Conservation (phyloP, 2,797 vertebrate species). For the Onychomys leucogaster region DNA sequence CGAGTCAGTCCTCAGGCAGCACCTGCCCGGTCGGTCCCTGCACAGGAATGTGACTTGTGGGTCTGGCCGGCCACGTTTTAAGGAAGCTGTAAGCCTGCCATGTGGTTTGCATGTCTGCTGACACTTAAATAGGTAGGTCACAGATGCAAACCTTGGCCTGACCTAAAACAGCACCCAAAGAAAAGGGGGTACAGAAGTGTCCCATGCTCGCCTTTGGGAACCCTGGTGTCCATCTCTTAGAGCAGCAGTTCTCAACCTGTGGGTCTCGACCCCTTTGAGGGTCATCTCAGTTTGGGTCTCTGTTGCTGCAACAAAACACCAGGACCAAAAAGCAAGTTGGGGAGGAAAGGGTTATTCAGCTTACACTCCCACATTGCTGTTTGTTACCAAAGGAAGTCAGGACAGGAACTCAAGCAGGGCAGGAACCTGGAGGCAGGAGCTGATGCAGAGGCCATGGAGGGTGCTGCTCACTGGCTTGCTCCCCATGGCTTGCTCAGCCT, state of each 20-base stretch:
- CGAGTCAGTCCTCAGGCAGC: background rate
- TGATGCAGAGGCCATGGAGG: no score
- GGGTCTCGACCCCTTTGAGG: background rate
- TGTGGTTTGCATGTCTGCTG: rapidly evolving
- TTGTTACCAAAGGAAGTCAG: background rate
- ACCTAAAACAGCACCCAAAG: background rate
- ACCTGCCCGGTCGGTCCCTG: background rate
- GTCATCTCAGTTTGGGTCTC: background rate
- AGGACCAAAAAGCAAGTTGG: background rate
- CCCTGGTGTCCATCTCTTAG: no score
- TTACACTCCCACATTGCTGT: background rate
- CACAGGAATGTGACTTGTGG: rapidly evolving
- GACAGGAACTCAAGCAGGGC: background rate
- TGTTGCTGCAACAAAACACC: background rate
- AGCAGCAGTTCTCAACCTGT: background rate
- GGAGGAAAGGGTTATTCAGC: background rate
- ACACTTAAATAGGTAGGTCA: background rate
- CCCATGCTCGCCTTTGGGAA: background rate
- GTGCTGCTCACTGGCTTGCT: background rate
- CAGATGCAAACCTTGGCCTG: background rate
- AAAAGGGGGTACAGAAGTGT: background rate
- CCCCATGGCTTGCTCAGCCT: background rate
- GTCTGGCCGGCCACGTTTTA: rapidly evolving
- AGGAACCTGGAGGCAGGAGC: background rate
- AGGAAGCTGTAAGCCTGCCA: background rate